Evolutionary conservation across 2,113 vertebrate species (phyloP).

Genomic region (Cichladusa arquata): DNA sequence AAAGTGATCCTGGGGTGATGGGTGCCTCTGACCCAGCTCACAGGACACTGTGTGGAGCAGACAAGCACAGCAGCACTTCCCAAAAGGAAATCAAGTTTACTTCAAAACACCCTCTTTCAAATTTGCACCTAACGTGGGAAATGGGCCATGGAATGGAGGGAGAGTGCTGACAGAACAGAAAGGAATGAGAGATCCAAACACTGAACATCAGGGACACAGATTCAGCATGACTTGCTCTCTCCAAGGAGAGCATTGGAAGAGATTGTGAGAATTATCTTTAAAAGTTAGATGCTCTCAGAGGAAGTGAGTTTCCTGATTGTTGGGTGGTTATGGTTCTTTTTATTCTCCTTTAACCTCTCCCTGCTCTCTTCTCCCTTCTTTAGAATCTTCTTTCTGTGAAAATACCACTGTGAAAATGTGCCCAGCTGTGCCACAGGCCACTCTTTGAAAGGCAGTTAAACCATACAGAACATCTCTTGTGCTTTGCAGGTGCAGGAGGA

Average conservation of each 20-base stretch:
- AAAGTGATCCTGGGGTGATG: neutral
- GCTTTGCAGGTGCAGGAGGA: slow-evolving; percentile 87
- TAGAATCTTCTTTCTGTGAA: neutral
- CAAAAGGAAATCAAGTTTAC: neutral
- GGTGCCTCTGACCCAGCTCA: neutral
- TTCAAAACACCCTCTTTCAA: neutral
- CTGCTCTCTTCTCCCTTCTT: neutral
- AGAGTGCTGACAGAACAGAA: neutral
- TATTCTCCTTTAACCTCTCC: neutral
- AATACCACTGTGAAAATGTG: neutral
- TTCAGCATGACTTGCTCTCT: neutral
- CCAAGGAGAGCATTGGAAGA: neutral
- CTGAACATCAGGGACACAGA: neutral
- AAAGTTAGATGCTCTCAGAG: neutral
- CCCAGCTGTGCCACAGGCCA: neutral
- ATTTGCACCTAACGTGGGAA: neutral
- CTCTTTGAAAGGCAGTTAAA: neutral
- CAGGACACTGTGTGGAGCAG: neutral
- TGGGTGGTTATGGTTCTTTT: neutral
- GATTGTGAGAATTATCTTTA: neutral
- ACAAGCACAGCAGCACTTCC: neutral
- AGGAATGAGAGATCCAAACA: neutral
- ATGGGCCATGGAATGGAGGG: neutral
- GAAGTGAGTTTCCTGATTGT: neutral
- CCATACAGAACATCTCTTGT: neutral